Conservation (phyloP, 2,113 vertebrate species). For the Nyctereutes procyonoides region DNA sequence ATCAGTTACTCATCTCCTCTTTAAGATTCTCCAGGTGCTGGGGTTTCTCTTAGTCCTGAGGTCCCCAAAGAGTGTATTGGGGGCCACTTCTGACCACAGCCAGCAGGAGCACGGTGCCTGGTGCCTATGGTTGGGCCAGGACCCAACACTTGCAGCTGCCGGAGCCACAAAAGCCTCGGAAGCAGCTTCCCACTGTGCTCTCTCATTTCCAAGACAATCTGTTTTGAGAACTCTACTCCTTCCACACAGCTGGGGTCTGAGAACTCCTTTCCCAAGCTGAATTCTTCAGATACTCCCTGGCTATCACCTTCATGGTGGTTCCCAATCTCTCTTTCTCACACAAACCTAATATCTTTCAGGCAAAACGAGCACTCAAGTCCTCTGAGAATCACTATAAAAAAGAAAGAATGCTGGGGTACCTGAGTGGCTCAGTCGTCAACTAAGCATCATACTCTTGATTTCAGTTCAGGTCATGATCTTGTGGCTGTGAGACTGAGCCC, state of each 20-base stretch:
- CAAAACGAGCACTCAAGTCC: not conserved
- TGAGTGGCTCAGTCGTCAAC: too few relatives aligned
- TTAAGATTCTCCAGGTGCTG: not conserved
- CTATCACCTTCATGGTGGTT: not conserved
- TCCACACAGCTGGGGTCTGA: too few relatives aligned
- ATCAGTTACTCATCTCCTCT: not conserved
- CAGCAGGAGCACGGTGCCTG: not conserved
- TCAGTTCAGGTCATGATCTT: too few relatives aligned
- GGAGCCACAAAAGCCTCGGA: not conserved
- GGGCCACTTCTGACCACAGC: not conserved
- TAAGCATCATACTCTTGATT: too few relatives aligned
- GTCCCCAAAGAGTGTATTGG: not conserved
- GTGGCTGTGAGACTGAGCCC: too few relatives aligned
- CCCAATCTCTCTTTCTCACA: not conserved
- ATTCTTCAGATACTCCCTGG: not conserved
- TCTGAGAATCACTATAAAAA: not conserved
- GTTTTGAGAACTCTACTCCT: not conserved
- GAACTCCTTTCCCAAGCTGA: not conserved
- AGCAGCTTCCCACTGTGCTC: not conserved
- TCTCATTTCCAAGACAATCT: not conserved
- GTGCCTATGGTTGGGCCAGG: too few relatives aligned
- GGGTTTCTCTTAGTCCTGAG: not conserved
- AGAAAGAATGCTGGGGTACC: not conserved
- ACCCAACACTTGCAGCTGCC: not conserved
- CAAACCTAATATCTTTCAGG: not conserved